Evolutionary conservation across 2,113 vertebrate species (phyloP).

Genomic region (Gobiocypris rarus): DNA sequence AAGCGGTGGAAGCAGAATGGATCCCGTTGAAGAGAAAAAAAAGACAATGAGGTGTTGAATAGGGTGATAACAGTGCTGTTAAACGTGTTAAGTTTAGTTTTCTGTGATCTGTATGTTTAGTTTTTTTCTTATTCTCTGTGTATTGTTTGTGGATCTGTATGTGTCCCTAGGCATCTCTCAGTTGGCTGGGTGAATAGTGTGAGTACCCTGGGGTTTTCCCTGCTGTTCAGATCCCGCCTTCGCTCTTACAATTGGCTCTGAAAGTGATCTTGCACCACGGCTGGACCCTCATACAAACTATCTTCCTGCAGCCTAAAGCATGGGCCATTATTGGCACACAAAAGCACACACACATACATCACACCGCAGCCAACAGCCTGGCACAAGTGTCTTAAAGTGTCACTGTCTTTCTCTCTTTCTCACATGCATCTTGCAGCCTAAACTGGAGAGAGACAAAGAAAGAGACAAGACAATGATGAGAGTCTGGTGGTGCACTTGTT

Average conservation of each 20-base stretch:
- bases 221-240: conserved; percentile 53
- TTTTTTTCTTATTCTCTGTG: neutral
- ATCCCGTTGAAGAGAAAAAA: neutral
- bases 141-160: conserved; percentile 26
- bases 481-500: conserved; percentile 3
- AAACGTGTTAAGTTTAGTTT: conserved; percentile 14
- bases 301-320: conserved; percentile 24
- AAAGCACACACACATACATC: neutral
- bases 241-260: conserved; percentile 37
- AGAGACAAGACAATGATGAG: neutral
- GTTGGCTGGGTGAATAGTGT: conserved; percentile 35
- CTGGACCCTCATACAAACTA: conserved; percentile 43
- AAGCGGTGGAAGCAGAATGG: neutral
- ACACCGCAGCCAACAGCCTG: conserved; percentile 35
- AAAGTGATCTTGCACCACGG: conserved; percentile 23
- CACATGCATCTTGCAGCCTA: conserved; percentile 7
- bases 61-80: conserved; percentile 20
- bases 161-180: conserved; percentile 21
- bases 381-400: conserved; percentile 34
- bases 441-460: conserved; percentile 17
- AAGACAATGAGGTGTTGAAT: conserved; percentile 3
- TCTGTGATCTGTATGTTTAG: conserved; percentile 10
- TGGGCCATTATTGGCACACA: conserved; percentile 13
- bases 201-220: conserved; percentile 45
- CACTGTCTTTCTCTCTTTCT: conserved; percentile 24